Evolutionary conservation across 2,797 vertebrate species (phyloP).

Genomic region (Falco rusticolus): DNA sequence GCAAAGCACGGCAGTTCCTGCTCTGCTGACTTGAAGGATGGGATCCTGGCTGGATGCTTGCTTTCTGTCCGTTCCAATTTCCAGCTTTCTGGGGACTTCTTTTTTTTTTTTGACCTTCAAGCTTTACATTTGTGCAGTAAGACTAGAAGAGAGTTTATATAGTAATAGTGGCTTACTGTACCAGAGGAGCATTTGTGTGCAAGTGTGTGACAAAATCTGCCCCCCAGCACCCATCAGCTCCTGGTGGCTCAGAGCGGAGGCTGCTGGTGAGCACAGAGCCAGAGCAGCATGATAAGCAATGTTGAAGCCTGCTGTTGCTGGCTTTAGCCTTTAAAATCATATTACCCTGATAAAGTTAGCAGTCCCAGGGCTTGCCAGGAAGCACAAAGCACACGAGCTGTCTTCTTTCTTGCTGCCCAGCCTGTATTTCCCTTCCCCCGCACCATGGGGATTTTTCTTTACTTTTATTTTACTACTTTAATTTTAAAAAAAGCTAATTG

Average conservation of each 20-base stretch:
- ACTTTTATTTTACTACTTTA: too few relatives aligned
- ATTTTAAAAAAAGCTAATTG: not conserved
- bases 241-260: not conserved
- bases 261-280: not conserved
- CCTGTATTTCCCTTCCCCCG: not conserved
- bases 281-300: not conserved
- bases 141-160: not conserved
- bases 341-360: not conserved
- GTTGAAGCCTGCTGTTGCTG: not conserved
- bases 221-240: not conserved
- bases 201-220: not conserved
- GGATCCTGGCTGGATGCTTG: not conserved
- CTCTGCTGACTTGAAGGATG: not conserved
- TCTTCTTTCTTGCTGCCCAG: not conserved
- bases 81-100: not conserved
- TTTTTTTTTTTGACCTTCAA: not conserved
- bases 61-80: not conserved
- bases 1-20: accelerated
- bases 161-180: not conserved
- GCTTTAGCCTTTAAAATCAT: not conserved
- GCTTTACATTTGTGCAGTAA: not conserved
- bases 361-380: not conserved
- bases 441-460: accelerated
- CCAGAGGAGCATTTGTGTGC: not conserved
- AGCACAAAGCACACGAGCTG: not conserved